Evolutionary conservation across 1,140 invertebrate species (phyloP).

Genomic region (Cydia splendana): DNA sequence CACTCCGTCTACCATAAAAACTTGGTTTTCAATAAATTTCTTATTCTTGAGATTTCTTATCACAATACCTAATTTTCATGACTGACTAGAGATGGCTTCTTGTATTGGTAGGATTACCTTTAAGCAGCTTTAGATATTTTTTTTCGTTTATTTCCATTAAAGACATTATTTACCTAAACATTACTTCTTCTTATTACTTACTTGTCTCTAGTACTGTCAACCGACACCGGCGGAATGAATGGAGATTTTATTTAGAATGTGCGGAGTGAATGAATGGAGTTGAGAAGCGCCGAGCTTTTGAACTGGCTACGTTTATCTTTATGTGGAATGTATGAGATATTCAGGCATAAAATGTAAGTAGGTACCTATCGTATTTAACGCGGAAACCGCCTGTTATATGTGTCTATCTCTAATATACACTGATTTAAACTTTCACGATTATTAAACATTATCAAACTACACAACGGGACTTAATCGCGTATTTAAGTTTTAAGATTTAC

Average conservation of each 20-base stretch:
- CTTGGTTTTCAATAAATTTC: no score
- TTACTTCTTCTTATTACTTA: background rate
- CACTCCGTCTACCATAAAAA: no score
- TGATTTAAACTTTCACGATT: no score
- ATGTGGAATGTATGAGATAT: background rate
- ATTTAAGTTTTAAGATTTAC: no score
- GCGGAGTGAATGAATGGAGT: slow-evolving; percentile 38
- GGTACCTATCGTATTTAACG: background rate
- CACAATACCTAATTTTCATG: no score
- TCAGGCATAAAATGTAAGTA: background rate
- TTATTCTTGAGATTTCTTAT: no score
- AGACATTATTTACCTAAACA: background rate
- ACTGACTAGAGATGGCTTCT: no score
- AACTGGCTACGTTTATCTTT: slow-evolving; percentile 6
- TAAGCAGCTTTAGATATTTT: no score
- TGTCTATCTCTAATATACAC: no score
- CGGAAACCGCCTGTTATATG: background rate
- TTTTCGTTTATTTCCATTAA: background rate
- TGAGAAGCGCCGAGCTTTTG: slow-evolving; percentile 27
- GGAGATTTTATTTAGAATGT: slow-evolving; percentile 61
- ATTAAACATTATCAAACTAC: no score
- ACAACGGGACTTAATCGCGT: no score
- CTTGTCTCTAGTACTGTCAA: slow-evolving; percentile 44
- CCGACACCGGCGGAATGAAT: slow-evolving; percentile 50
- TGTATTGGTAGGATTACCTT: no score